Conservation (phyloP, 2,113 vertebrate species). For the Clarias macrocephalus region DNA sequence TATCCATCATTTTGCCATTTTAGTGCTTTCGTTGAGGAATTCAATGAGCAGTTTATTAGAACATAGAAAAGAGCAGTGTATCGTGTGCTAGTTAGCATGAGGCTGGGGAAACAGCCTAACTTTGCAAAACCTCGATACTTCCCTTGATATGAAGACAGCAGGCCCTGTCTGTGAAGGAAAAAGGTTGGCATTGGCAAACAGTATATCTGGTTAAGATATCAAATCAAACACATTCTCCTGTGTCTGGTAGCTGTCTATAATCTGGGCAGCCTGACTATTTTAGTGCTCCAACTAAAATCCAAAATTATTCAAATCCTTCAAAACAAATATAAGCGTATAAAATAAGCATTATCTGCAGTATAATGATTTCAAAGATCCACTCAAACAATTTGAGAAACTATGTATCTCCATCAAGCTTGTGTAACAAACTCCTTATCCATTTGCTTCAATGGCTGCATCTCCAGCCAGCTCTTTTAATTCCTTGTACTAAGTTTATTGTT, state of each 20-base stretch:
- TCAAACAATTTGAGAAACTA: not conserved
- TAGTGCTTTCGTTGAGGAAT: not conserved
- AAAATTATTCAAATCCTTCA: not conserved
- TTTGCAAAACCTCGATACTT: not conserved
- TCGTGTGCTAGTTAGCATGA: not conserved
- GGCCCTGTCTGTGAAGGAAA: not conserved
- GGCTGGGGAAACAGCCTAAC: not conserved
- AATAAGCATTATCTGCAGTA: not conserved
- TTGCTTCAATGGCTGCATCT: not conserved
- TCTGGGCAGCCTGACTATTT: not conserved
- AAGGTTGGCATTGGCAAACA: no score
- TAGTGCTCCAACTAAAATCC: not conserved
- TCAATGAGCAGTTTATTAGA: not conserved
- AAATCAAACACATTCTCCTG: not conserved
- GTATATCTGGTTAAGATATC: not conserved
- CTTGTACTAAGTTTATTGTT: not conserved
- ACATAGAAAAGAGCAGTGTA: not conserved
- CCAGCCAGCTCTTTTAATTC: not conserved
- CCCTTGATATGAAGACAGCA: not conserved
- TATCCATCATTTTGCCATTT: constrained; percentile 21
- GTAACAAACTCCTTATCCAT: not conserved
- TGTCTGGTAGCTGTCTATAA: not conserved
- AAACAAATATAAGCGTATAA: not conserved
- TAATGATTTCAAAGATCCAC: not conserved
- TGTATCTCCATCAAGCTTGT: not conserved